A percentile compares a stretch with the other conserved stretches of the same genome.
These are phyloP conservation scores for Polymixis flavicincta DNA, from an alignment of 2,888 invertebrate genomes.

Conservation along the genomic window DNA sequence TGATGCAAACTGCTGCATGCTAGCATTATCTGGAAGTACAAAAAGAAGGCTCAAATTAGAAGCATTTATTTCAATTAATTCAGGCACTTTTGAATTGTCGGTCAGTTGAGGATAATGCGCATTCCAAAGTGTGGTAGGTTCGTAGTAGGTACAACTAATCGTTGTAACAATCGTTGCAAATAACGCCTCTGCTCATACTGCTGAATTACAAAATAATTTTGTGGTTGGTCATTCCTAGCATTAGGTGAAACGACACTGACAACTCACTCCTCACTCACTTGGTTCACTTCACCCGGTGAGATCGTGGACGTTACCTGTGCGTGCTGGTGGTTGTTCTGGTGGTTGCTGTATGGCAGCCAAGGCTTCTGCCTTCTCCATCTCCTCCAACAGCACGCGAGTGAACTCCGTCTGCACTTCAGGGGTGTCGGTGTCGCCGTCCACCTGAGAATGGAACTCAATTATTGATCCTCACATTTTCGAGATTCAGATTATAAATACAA, in stretches of 20 bases:
- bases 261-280: no score
- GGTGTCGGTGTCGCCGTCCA: slow-evolving; percentile 96
- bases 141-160: no score
- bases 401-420: slow-evolving; percentile 95
- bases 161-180: no score
- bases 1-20: slow-evolving; percentile 84
- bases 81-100: neutral
- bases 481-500: no score
- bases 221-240: no score
- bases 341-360: slow-evolving; percentile 79
- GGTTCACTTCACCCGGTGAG: no score
- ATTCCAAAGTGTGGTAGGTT: neutral
- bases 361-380: slow-evolving; percentile 91
- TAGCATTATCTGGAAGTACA: slow-evolving; percentile 53
- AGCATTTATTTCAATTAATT: neutral
- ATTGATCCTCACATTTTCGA: neutral
- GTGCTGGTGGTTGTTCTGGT: slow-evolving; percentile 55
- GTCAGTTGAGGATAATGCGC: neutral
- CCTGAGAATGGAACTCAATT: slow-evolving; percentile 79
- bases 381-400: slow-evolving; percentile 92
- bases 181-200: neutral
- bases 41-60: neutral
- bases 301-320: slow-evolving; percentile 58
- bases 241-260: no score
- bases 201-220: neutral